A percentile compares a stretch with the other conserved stretches of the same genome.
These are phyloP conservation scores for Drosophila nebulosa DNA, from an alignment of 1,140 invertebrate genomes.

Conservation along the genomic window DNA sequence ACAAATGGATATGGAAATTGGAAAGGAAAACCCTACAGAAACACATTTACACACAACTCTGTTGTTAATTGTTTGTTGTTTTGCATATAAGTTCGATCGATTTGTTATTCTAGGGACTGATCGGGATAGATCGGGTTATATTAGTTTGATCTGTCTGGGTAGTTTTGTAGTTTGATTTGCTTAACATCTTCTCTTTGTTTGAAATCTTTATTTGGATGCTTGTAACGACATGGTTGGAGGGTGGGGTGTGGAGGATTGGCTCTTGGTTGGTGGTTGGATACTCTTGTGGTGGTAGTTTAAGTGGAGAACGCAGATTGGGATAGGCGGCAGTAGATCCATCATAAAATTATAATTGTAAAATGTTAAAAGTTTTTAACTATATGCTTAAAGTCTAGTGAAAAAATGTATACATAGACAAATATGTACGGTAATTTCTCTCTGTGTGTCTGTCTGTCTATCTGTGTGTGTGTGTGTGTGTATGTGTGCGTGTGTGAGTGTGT, in stretches of 20 bases:
- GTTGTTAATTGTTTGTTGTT: conserved; percentile 23
- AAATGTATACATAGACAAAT: conserved; percentile 81
- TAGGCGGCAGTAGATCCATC: conserved; percentile 78
- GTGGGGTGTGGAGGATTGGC: background rate
- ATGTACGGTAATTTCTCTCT: conserved; percentile 66
- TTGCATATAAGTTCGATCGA: conserved; percentile 18
- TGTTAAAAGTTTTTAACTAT: conserved; percentile 81
- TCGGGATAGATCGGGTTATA: background rate
- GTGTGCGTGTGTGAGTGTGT: conserved; percentile 21
- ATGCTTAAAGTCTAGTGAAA: conserved; percentile 80
- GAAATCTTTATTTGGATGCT: conserved; percentile 81
- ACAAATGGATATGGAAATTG: conserved; percentile 37
- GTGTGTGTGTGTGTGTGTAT: conserved; percentile 21
- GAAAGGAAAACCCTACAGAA: conserved; percentile 47
- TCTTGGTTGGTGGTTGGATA: background rate
- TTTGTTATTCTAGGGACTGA: conserved; percentile 5
- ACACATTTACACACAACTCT: conserved; percentile 59
- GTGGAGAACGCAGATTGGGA: background rate
- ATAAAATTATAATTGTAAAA: conserved; percentile 81
- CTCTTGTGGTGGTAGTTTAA: background rate
- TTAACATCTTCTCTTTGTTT: conserved; percentile 40
- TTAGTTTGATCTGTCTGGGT: too few relatives aligned
- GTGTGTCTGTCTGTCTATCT: conserved; percentile 1
- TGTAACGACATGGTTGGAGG: conserved; percentile 55
- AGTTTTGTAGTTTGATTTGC: conserved; percentile 9